Evolutionary conservation across 2,797 vertebrate genomes (phyloP), one percentile per base, ranked within the genome.

Genomic region (Meriones psammophilus): DNA sequence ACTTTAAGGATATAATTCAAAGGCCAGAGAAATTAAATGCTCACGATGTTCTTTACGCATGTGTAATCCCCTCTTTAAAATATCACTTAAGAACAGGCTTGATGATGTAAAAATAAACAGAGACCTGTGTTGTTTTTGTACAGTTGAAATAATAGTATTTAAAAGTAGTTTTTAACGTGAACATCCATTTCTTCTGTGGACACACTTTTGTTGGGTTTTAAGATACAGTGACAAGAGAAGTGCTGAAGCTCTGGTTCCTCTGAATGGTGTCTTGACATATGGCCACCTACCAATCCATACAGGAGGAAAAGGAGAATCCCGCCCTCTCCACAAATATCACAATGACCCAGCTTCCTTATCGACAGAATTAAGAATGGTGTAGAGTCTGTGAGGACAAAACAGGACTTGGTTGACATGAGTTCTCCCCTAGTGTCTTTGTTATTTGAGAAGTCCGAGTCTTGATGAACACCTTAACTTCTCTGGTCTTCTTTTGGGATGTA

Each of bases 1-100:
- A 94, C 95, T 95, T 96, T 56, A 78, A 95, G 76, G 73, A 91
- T 46, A 56, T 96, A 97, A 94, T 92, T 97, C 91, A 97, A 97
- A 96, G 92, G 79, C 95, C 92, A 89, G 89, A 96, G 94, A 94
- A 97, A 97, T 97, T 95, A 94, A 95, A 91, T 62, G 90, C 89
- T 97, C 94, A 94, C 78, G 71, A n/a, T 94, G 89, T 96, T 96
- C 94, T 95, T 94, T 92, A 89, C 8, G 15, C 79, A 26, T 74
- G 1, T 94, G 3, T 89, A 87, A 78, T 95, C 96, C 54, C 90
- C 93, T 92, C 83, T 95, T 77, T 13, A 33, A 95, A 96, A 88
- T 66, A 39, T 28, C 66, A 71, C 83, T 64, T 73, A 74, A 92
- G 94, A 54, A 62, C 66, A 89, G 69, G 8, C 50, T 46, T 92